Base-by-base conservation (phyloP, 2,797 vertebrate species). In the Pagetopsis macropterus region DNA sequence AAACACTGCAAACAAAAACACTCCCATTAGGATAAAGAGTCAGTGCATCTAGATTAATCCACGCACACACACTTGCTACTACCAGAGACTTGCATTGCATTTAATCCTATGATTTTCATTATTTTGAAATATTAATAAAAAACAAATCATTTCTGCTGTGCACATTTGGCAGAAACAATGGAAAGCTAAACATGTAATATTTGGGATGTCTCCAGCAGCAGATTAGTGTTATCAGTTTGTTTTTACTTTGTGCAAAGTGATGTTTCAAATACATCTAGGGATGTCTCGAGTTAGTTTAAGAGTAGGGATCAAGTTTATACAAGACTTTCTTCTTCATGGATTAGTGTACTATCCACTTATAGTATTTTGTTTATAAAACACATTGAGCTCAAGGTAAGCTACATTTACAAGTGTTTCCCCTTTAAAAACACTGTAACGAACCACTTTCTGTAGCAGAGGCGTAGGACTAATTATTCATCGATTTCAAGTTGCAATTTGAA, bases 171-270 rank as follows among this genome's bases (percentile, higher is more conserved):
- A 16, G 75, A 33, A 45, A 58, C 43, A 74, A 2, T 43, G 37
- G 14, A 62, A 60, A 61, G 65, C 13, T 27, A 17, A 37, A 3
- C 55, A 19, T 78, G 59, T 62, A 19, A 43, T 15, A n/a, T 19
- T 59, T 58, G 57, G 55, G 13, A 75, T 33, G 59, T 81, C 83
- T 91, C 88, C 84, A 81, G 84, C 73, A 81, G 69, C 69, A 27
- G 78, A 89, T 80, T 48, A 80, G 79, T 77, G 73, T 49, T 51
- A 51, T 62, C 15, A 65, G 63, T 81, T 81, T 65, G 19, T 49
- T 85, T 80, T 23, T 21, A 45, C 14, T 55, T 75, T 67, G 50
- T 1, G 6, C 49, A 65, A 71, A 16, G 40, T 56, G 60, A 81
- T 33, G 40, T 76, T 89, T 86, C 81, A 78, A 74, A 66, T 56